These are phyloP conservation scores for Rhynchotus rufescens DNA, from an alignment of 2,797 vertebrate species.

Conservation along the genomic window DNA sequence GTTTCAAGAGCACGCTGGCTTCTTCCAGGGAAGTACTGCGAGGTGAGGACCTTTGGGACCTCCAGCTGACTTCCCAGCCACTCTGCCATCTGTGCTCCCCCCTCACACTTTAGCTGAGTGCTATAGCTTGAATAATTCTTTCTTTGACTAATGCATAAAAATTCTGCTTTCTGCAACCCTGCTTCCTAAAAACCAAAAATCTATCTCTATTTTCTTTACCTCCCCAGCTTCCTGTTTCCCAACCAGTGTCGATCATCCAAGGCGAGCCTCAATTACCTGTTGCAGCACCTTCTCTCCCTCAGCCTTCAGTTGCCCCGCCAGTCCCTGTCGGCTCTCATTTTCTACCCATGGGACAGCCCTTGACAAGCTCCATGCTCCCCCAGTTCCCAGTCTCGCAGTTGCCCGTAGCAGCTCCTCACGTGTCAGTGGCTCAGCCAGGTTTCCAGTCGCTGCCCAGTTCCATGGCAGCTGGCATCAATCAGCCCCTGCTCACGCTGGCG, in stretches of 20 bases:
- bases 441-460: conserved; percentile 84
- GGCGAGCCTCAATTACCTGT: conserved; percentile 82
- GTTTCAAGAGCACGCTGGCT: conserved; percentile 37
- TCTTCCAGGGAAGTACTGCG: neutral
- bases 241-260: conserved; percentile 82
- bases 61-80: conserved; percentile 46
- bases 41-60: conserved; percentile 19
- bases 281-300: conserved; percentile 76
- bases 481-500: conserved; percentile 80
- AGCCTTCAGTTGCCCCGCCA: conserved; percentile 80
- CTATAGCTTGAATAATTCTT: conserved; percentile 72
- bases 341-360: conserved; percentile 79
- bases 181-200: conserved; percentile 71
- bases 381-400: conserved; percentile 82
- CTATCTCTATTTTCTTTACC: conserved; percentile 84
- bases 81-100: conserved; percentile 63
- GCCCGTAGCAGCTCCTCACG: conserved; percentile 78
- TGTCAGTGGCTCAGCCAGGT: conserved; percentile 79
- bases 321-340: conserved; percentile 80
- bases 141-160: conserved; percentile 79
- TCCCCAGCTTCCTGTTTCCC: conserved; percentile 86
- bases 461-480: conserved; percentile 79
- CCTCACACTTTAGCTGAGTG: conserved; percentile 49
- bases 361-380: conserved; percentile 76
- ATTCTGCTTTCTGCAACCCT: conserved; percentile 79